phyloP scores from a whole-genome alignment of 1,140 invertebrate species.

The Drosophila ercepeae region DNA sequence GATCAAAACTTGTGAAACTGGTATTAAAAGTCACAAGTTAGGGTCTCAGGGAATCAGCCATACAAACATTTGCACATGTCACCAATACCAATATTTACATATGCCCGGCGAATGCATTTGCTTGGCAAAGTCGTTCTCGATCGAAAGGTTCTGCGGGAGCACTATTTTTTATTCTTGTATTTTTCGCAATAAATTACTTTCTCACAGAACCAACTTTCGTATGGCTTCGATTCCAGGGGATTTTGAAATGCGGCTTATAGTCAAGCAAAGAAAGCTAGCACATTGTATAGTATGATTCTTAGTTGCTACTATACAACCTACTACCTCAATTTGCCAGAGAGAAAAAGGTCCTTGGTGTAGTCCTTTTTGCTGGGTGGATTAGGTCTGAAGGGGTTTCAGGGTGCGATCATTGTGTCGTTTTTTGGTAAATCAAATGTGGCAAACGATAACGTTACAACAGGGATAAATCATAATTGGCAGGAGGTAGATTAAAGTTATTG shows the following conservation, averaged over 20 bases:
- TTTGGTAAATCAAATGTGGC: slow-evolving; percentile 24
- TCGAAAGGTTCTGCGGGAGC: slow-evolving; percentile 3
- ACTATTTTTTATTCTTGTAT: slow-evolving; percentile 14
- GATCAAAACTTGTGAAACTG: slow-evolving; percentile 84
- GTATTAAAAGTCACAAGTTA: slow-evolving; percentile 84
- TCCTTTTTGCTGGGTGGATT: slow-evolving; percentile 68
- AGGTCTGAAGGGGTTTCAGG: slow-evolving; percentile 27
- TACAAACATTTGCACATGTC: slow-evolving; percentile 83
- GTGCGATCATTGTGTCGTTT: slow-evolving; percentile 7
- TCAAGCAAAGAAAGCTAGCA: slow-evolving; percentile 84
- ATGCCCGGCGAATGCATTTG: slow-evolving; percentile 13
- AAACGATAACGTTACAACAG: slow-evolving; percentile 13
- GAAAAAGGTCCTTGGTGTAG: slow-evolving; percentile 78
- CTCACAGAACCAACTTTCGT: slow-evolving; percentile 19
- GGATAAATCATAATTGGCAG: slow-evolving; percentile 9
- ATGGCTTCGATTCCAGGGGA: slow-evolving; percentile 32
- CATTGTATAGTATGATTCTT: slow-evolving; percentile 81
- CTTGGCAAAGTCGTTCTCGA: slow-evolving; percentile 1
- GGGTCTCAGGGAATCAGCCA: slow-evolving; percentile 84
- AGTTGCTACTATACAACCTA: slow-evolving; percentile 84
- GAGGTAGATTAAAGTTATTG: background rate
- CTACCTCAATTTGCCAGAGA: slow-evolving; percentile 84
- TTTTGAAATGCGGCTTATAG: slow-evolving; percentile 66
- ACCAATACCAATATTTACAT: slow-evolving; percentile 68
- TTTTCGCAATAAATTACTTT: background rate